Evolutionary conservation across 1,140 invertebrate genomes (phyloP).

Genomic region (Meloidogyne floridensis): DNA sequence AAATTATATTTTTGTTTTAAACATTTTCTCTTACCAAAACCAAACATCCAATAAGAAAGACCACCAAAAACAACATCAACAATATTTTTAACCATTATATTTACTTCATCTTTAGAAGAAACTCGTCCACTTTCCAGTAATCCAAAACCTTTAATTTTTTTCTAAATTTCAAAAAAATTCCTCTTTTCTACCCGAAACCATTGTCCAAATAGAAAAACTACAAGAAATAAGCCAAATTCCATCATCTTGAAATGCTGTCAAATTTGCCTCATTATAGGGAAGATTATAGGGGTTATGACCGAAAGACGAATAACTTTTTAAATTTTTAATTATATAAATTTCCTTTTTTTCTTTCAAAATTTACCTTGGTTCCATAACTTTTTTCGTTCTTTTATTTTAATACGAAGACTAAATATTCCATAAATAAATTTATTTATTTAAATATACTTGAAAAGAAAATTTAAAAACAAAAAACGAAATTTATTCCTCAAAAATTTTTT

Average conservation of each 20-base stretch:
- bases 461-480: no score
- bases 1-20: background rate
- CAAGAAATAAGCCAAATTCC: conserved; percentile 88
- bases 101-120: conserved; percentile 88
- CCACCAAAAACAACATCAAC: conserved; percentile 88
- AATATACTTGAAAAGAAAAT: no score
- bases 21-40: conserved; percentile 72
- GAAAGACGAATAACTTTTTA: background rate
- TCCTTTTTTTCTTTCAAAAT: no score
- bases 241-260: conserved; percentile 73
- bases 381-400: no score
- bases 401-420: no score
- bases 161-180: background rate
- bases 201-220: conserved; percentile 92
- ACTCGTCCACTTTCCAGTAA: conserved; percentile 89
- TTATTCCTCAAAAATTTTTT: no score
- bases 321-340: no score
- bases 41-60: conserved; percentile 89
- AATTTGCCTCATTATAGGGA: background rate
- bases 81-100: conserved; percentile 79
- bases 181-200: conserved; percentile 80
- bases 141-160: conserved; percentile 76
- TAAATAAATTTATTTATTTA: no score
- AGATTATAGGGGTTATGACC: background rate
- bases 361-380: no score